Base-by-base conservation (phyloP, 1,140 invertebrate genomes). In the Catajapyx aquilonaris region DNA sequence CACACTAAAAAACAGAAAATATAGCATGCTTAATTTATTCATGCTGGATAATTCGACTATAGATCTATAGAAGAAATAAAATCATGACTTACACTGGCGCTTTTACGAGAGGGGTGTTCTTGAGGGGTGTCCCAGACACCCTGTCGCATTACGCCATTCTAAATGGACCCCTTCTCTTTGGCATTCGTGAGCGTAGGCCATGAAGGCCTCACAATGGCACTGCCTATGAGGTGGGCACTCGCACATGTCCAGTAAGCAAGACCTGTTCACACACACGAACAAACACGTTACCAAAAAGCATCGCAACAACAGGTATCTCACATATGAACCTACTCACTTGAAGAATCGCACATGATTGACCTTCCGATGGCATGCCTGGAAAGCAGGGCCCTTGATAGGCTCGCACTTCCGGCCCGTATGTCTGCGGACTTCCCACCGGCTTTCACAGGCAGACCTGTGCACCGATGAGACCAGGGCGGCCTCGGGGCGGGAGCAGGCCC, bases 241-340 rank as follows among this genome's bases (percentile, higher is more conserved):
- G 53, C 85, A 88, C 60, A 88, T 85, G 54, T 93, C 87, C 50
- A 80, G 64, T 39, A 78, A 65, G 56, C 87, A 94, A 0, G 85
- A 78, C 41, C 68, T 71, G 49, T 2, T 50, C 52, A 44, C 42
- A 33, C 31, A 48, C 18, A 41, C 41, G 34, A 33, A 13, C 2
- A 16, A 35, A 33, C 40, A 34, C 4, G 31, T 31, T 30, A 38
- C 21, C 23, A 20, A 35, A 44, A 23, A n/a, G 7, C 20, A 2
- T 31, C 23, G 16, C 2, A 31, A 2, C 21, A 2, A 34, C 19
- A 3, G 5, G 4, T 3, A 16, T 2, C 15, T 9, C 9, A 31
- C 20, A 15, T 20, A 5, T 4, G 19, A 11, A 10, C n/a, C n/a
- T n/a, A 49, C 57, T 58, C 49, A 64, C 56, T 74, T 76, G 48